Conservation (phyloP, 2,888 invertebrate genomes). For the Pyrrhosoma nymphula region DNA sequence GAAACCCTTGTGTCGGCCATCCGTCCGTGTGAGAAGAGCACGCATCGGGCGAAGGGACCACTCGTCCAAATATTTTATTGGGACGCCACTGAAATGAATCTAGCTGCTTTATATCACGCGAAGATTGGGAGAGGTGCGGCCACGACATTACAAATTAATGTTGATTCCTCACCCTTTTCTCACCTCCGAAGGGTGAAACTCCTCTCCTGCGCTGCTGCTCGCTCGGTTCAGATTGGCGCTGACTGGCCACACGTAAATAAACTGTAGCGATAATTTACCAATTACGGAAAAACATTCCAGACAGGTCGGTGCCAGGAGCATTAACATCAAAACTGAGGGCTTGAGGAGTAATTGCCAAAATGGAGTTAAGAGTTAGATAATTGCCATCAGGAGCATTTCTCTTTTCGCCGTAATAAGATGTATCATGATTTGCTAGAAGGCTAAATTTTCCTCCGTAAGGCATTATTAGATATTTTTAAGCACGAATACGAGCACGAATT, state of each 20-base stretch:
- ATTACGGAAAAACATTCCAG: neutral
- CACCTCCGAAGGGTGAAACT: neutral
- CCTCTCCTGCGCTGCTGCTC: neutral
- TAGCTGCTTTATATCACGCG: neutral
- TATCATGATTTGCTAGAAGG: too few relatives aligned
- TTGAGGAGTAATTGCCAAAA: too few relatives aligned
- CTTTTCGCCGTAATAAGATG: too few relatives aligned
- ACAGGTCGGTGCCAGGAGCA: neutral
- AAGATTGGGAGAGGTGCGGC: neutral
- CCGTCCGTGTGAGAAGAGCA: neutral
- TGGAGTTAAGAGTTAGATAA: too few relatives aligned
- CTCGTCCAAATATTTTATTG: neutral
- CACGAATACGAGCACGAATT: too few relatives aligned
- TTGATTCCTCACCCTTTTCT: neutral
- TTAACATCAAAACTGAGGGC: too few relatives aligned
- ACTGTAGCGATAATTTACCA: neutral
- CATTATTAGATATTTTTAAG: too few relatives aligned
- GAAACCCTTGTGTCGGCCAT: neutral
- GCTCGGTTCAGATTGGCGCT: neutral
- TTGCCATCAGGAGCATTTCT: too few relatives aligned
- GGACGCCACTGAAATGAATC: neutral
- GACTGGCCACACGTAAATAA: neutral
- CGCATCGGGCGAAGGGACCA: neutral
- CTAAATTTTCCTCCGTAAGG: too few relatives aligned
- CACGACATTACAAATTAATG: neutral